Conservation (phyloP, 2,113 vertebrate genomes). For the Nothobranchius furzeri region DNA sequence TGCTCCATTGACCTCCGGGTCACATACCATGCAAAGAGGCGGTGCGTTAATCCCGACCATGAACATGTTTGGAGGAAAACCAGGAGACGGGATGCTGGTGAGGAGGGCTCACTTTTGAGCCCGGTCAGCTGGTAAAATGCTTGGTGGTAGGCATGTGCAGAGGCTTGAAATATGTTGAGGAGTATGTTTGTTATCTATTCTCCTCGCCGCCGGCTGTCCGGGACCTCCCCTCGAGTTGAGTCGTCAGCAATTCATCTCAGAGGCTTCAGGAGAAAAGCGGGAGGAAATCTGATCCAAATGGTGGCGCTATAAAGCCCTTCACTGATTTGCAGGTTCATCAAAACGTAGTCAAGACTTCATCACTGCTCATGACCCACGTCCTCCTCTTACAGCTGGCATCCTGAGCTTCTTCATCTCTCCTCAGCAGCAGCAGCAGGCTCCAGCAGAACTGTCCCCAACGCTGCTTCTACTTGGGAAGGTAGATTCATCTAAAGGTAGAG, state of each 20-base stretch:
- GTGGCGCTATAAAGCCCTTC: constrained; percentile 72
- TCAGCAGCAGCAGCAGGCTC: constrained; percentile 48
- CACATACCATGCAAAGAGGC: constrained; percentile 64
- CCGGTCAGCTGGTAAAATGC: constrained; percentile 61
- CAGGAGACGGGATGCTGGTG: constrained; percentile 21
- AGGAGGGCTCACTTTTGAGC: constrained; percentile 57
- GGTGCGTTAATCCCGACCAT: constrained; percentile 66
- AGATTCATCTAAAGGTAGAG: constrained; percentile 24
- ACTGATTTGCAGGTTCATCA: constrained; percentile 65
- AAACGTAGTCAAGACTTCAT: constrained; percentile 57
- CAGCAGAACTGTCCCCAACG: constrained; percentile 24
- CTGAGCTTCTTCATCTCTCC: constrained; percentile 36
- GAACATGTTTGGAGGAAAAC: constrained; percentile 60
- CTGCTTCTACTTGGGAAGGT: constrained; percentile 57
- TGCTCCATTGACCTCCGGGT: constrained; percentile 67
- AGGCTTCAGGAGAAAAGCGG: constrained; percentile 68
- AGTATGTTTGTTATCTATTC: constrained; percentile 79
- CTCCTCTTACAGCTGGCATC: constrained; percentile 36
- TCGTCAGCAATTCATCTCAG: constrained; percentile 75
- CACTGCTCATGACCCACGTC: constrained; percentile 40
- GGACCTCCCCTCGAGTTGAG: constrained; percentile 71
- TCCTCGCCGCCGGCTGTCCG: constrained; percentile 63
- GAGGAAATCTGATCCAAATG: constrained; percentile 73
- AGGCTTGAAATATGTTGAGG: constrained; percentile 71
- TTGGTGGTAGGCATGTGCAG: constrained; percentile 56